Percentiles rank a stretch among this genome's conserved stretches.
These are phyloP conservation scores for Aegithalos caudatus DNA, from an alignment of 2,113 vertebrate genomes.

Conservation along the genomic window DNA sequence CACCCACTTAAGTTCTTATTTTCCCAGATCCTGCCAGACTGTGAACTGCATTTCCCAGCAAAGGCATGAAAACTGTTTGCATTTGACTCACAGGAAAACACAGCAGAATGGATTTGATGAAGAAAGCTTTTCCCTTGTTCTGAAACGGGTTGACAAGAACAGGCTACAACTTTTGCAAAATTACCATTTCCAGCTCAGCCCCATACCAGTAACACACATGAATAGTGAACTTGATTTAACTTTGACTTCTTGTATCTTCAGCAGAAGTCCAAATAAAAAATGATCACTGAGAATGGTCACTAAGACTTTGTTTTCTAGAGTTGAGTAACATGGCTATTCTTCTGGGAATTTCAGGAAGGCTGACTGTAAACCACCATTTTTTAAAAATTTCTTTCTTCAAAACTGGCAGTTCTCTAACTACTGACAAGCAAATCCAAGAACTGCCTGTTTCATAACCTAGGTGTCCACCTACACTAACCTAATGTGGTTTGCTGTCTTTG, in stretches of 20 bases:
- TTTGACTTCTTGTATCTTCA: background rate
- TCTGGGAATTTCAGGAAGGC: background rate
- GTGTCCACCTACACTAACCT: constrained; percentile 24
- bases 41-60: background rate
- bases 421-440: background rate
- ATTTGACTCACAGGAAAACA: background rate
- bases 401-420: background rate
- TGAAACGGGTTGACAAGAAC: background rate
- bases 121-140: background rate
- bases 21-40: background rate
- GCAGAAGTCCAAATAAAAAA: background rate
- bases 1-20: background rate
- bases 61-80: background rate
- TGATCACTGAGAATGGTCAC: background rate
- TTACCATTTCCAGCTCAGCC: background rate
- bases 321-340: background rate
- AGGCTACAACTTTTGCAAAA: background rate
- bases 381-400: background rate
- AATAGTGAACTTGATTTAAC: background rate
- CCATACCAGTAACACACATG: background rate
- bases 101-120: background rate
- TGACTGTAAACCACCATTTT: background rate
- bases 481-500: background rate
- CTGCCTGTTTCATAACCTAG: constrained; percentile 2
- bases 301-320: background rate